A percentile compares a stretch with the other conserved stretches of the same genome.
phyloP scores from a whole-genome alignment of 2,888 invertebrate genomes.

The Aquatica leii region DNA sequence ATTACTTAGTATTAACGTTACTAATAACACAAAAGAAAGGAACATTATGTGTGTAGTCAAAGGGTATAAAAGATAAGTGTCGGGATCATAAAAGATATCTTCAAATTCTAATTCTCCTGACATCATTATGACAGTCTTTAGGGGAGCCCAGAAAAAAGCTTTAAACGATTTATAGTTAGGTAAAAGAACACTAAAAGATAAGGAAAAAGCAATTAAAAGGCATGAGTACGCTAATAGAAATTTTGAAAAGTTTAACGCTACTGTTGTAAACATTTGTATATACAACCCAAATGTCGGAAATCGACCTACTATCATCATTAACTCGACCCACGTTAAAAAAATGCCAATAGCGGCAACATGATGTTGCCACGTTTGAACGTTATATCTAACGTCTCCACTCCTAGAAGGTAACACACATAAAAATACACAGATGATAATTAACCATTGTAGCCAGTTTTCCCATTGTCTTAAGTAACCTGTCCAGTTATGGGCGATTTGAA shows the following conservation, averaged over 20 bases:
- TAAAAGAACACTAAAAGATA: conserved; percentile 84
- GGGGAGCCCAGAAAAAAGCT: conserved; percentile 69
- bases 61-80: conserved; percentile 68
- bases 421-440: conserved; percentile 77
- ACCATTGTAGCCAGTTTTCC: conserved; percentile 87
- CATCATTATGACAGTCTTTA: conserved; percentile 90
- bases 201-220: conserved; percentile 79
- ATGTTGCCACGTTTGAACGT: conserved; percentile 73
- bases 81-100: conserved; percentile 75
- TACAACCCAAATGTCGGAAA: conserved; percentile 88
- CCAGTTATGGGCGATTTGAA: conserved; percentile 78
- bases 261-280: conserved; percentile 88
- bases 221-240: conserved; percentile 84
- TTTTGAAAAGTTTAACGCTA: conserved; percentile 82
- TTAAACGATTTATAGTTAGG: conserved; percentile 77
- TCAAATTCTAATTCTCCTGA: conserved; percentile 87
- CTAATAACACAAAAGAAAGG: conserved; percentile 77
- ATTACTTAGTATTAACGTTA: conserved; percentile 84
- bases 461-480: conserved; percentile 78
- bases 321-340: conserved; percentile 81
- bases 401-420: conserved; percentile 66
- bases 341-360: conserved; percentile 82
- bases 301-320: conserved; percentile 86
- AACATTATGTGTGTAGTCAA: conserved; percentile 80
- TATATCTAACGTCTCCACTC: conserved; percentile 45